Evolutionary conservation across 2,797 vertebrate genomes (phyloP), one percentile per base, ranked within the genome.

Genomic region (Rhabdomys pumilio): DNA sequence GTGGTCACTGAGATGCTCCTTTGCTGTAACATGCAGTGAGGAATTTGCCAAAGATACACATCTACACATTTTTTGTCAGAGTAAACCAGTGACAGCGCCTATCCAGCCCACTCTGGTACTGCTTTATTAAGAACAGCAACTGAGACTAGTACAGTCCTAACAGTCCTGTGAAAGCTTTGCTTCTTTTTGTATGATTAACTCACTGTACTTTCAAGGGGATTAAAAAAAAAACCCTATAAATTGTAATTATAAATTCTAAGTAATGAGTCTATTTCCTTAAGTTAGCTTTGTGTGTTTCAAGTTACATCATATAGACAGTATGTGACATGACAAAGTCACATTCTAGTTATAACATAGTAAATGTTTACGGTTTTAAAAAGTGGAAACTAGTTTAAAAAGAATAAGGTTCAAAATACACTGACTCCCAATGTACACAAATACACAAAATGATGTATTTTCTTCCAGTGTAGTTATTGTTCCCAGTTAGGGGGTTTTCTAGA

Each of bases 231-330:
- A 59, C 12, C n/a, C 72, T 75, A 75, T 82, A 69, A 92, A 31
- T 93, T 93, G 1, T 86, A n/a, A 50, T 83, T 53, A 83, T 81
- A 82, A 61, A 84, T 90, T 94, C 69, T 92, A 82, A 86, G 24
- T 84, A 87, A 92, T 89, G 95, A 92, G 7, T 88, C 47, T 29
- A 57, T 89, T 95, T 95, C 9, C 80, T 86, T 89, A 89, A 92
- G 95, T 86, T 85, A 26, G 95, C 92, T 75, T 93, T 86, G 34
- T 53, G 20, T 77, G 86, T 61, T 94, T 87, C 5, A 90, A 92
- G 73, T 13, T 94, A 29, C 79, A 67, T 53, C 50, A 82, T 90
- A 59, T 34, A 73, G 20, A 67, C 47, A 44, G 14, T 10, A 41
- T 55, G 41, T 63, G 26, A 77, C 31, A 47, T 77, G 44, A 80